Evolutionary conservation across 2,888 invertebrate genomes (phyloP).

Genomic region (Ochropacha duplaris): DNA sequence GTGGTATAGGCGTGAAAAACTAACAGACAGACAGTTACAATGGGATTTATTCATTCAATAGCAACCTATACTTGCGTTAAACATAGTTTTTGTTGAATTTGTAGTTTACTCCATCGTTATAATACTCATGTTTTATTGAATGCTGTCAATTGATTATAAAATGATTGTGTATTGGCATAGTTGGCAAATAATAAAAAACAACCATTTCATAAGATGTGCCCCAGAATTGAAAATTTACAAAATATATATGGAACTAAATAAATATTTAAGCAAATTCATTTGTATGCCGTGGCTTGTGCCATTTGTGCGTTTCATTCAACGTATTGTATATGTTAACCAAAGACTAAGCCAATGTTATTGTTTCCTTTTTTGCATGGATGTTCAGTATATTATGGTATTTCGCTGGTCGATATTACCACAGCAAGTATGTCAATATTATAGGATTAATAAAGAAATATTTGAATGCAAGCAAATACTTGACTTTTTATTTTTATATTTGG

Average conservation of each 20-base stretch:
- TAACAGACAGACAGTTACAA: no score
- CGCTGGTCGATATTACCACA: slow-evolving; percentile 68
- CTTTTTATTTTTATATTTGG: slow-evolving; percentile 16
- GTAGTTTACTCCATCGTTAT: not conserved
- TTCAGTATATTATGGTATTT: slow-evolving; percentile 50
- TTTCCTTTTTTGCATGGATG: slow-evolving; percentile 6
- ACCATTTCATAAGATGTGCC: not conserved
- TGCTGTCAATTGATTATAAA: not conserved
- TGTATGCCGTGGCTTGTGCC: not conserved
- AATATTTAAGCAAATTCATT: not conserved
- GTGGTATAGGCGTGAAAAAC: no score
- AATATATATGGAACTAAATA: not conserved
- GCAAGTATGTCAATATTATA: slow-evolving; percentile 36
- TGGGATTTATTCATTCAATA: no score
- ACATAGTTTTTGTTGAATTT: not conserved
- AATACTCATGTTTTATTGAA: not conserved
- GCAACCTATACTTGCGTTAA: not conserved
- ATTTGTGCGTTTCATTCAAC: not conserved
- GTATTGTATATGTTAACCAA: slow-evolving; percentile 20
- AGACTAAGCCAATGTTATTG: slow-evolving; percentile 27
- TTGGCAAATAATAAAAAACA: not conserved
- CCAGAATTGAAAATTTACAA: not conserved
- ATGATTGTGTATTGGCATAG: not conserved
- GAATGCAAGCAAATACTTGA: slow-evolving; percentile 17
- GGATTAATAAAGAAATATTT: slow-evolving; percentile 56